Base-by-base conservation (phyloP, 2,113 vertebrate species). In the Mandrillus leucophaeus region DNA sequence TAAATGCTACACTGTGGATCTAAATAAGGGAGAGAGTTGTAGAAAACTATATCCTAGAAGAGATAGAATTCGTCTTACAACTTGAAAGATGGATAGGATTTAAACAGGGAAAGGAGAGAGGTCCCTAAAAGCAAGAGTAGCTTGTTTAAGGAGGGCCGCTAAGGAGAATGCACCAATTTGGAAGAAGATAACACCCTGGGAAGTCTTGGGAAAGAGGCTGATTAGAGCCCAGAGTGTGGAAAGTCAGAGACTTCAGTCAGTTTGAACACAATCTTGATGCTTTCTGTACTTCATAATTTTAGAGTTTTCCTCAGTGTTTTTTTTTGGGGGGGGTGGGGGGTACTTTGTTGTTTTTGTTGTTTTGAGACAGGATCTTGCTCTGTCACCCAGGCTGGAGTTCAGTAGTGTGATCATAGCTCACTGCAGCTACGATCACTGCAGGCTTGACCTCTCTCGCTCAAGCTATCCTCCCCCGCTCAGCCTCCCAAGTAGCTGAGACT, bases 51-150 rank as follows among this genome's bases (percentile, higher is more conserved):
- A 76, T 52, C 61, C 55, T 92, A 43, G 79, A 73, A 96, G 80
- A 95, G 90, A 87, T 0, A 86, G 84, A 66, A 92, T 96, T 85
- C 94, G 81, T 97, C 84, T 93, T 84, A 87, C 66, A 70, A 82
- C 80, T 95, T 66, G 87, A 88, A 96, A 88, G 95, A 96, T 50
- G 66, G 38, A 55, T 81, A 78, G 45, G 72, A 90, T 88, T 96
- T 88, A 95, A 97, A 96, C 92, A 92, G 88, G 93, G 64, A 97
- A 45, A 97, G 43, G 32, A 96, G 80, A 70, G 64, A 66, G 95
- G 81, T 97, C 97, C 85, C 94, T 68, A 66, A 95, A 95, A 96
- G 43, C 87, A 68, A 90, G 72, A 90, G 64, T 84, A 95, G 85
- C 55, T 27, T n/a, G 76, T 68, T 48, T 90, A 88, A 96, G 90